Percentiles rank a stretch among this genome's conserved stretches.
Conservation (phyloP, 2,797 vertebrate genomes). For the Amazona ochrocephala region DNA sequence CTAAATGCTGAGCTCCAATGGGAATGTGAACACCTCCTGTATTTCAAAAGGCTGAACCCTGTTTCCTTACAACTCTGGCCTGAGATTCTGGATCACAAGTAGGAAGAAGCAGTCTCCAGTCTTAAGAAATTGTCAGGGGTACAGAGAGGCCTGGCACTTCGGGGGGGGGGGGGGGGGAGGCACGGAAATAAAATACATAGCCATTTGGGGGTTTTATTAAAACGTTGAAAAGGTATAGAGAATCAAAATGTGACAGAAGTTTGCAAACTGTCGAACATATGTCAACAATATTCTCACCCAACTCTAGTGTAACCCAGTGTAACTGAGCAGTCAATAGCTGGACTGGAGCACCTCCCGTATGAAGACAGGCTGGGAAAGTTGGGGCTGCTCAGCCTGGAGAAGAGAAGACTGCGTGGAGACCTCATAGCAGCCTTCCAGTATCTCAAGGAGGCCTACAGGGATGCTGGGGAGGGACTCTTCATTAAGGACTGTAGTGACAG, state of each 20-base stretch:
- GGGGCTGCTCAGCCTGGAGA: neutral
- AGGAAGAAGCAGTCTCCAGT: neutral
- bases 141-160: neutral
- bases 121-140: neutral
- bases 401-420: neutral
- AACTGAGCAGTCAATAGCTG: neutral
- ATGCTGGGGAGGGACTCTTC: no score
- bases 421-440: no score
- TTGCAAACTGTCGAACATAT: neutral
- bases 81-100: neutral
- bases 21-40: neutral
- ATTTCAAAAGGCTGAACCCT: neutral
- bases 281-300: neutral
- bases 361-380: no score
- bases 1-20: neutral
- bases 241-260: neutral
- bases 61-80: rapidly evolving
- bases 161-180: rapidly evolving
- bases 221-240: neutral
- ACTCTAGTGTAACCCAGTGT: neutral
- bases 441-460: no score
- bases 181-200: neutral
- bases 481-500: no score
- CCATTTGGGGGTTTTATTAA: neutral
- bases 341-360: neutral